Base-by-base conservation (phyloP, 2,888 invertebrate genomes). In the Clistopyga incitator region DNA sequence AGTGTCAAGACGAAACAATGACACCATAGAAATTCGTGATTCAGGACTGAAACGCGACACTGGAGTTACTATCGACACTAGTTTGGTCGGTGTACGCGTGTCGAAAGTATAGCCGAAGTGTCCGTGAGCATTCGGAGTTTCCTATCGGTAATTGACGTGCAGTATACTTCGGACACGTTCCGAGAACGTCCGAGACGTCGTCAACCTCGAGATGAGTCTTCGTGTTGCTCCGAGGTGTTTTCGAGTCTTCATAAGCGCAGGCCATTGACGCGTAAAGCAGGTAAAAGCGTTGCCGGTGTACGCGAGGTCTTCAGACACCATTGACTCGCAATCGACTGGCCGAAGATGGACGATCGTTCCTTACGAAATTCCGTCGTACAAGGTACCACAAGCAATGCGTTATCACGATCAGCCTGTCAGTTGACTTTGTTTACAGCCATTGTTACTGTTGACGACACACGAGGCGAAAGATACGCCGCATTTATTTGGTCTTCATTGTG, bases 141-240 rank as follows among this genome's bases (percentile, higher is more conserved):
- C 34, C 70, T 18, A 54, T 70, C 70, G 70, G 29, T 70, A 70
- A 70, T 70, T 70, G 70, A 70, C 70, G 52, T 52, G 70, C n/a
- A 29, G 50, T 18, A 20, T 38, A 54, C 50, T 6, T 52, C 70
- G 38, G 54, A 70, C 70, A 52, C 52, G 52, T 70, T 34, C 20
- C 34, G 38, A 29, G 52, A 70, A 52, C 70, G 29, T 70, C 6
- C 52, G 34, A 34, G 52, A 70, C 23, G 52, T 50, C 25, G 50
- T 45, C 18, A 29, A 29, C 50, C 34, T 20, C 70, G 52, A 4
- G n/a, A 18, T 0, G 3, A 20, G n/a, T n/a, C n/a, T 25, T n/a
- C 20, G 42, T 23, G 23, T 20, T 34, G 70, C 34, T 25, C 52
- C 3, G 29, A 18, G 38, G 8, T n/a, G 38, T 54, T 47, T 47